Evolutionary conservation across 2,113 vertebrate genomes (phyloP).

Genomic region (Nasalis larvatus): DNA sequence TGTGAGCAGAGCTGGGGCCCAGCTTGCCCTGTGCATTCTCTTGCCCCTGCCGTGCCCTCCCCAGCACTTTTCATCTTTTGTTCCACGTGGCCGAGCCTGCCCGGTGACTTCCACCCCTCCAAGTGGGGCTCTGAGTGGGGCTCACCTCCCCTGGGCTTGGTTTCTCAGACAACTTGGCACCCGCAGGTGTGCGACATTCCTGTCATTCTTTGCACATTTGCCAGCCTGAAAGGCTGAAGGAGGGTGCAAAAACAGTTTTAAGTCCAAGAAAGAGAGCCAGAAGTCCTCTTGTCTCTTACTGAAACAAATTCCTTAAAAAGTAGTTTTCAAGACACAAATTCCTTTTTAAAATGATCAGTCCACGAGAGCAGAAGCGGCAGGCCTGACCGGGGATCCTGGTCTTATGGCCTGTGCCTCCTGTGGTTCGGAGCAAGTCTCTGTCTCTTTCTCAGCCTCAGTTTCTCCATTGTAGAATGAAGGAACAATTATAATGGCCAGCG

Average conservation of each 20-base stretch:
- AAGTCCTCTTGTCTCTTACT: neutral
- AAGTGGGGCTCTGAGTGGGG: neutral
- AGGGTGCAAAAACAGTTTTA: neutral
- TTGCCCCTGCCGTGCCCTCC: neutral
- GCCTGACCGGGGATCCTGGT: neutral
- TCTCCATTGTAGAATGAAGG: too few relatives aligned
- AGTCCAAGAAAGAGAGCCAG: neutral
- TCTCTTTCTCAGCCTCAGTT: neutral
- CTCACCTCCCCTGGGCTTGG: neutral
- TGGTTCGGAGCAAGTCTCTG: neutral
- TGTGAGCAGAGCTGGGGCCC: neutral
- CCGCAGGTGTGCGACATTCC: neutral
- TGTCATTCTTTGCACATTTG: neutral
- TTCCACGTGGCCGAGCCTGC: neutral
- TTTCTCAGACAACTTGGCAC: neutral
- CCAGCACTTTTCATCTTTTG: neutral
- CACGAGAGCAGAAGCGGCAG: neutral
- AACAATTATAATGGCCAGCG: rapidly evolving
- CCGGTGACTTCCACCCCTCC: neutral
- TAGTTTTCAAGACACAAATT: neutral
- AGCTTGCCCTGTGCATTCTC: neutral
- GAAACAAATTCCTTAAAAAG: neutral
- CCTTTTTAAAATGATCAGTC: neutral
- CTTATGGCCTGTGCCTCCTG: neutral
- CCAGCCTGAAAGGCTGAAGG: neutral